Base-by-base conservation (phyloP, 1,140 invertebrate species). In the Leptopilina clavipes region DNA sequence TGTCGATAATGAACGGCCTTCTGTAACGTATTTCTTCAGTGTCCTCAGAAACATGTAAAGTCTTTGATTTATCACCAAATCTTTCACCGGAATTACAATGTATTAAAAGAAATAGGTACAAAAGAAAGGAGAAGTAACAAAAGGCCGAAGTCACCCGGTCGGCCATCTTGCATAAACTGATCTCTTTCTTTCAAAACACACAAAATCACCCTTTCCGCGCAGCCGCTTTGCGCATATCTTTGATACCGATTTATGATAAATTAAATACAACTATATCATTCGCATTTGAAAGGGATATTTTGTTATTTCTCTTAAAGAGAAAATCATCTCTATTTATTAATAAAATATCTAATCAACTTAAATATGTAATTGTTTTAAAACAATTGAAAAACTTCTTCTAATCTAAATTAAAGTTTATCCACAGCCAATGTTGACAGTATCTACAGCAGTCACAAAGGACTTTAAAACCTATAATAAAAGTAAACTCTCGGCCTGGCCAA, bases 151-250 rank as follows among this genome's bases (percentile, higher is more conserved):
- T 86, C 81, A 76, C 75, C 85, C 87, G 85, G 80, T 85, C 89
- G 82, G 89, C 88, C 89, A 89, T 89, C 85, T 90, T 89, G 88
- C 75, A 71, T 73, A 74, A 78, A 82, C 81, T 80, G 76, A 79
- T 78, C 75, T 72, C 37, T 18, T 70, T 45, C 44, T 52, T 52
- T n/a, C 22, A 65, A 65, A 65, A 65, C 59, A 52, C 14, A 52
- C 48, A 17, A 52, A 17, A 17, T 25, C 59, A 65, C 12, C 59
- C 25, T 31, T 3, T 11, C n/a, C 3, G 59, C 25, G 59, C 59
- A 65, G 22, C 48, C n/a, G 11, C 14, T n/a, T 22, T n/a, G 59
- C 59, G 59, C 48, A 52, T 8, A 52, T 52, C 6, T 52, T 17
- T 17, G n/a, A 52, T 52, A 52, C 48, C 48, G 37, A 40, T 40